Evolutionary conservation across 2,113 vertebrate genomes (phyloP), one percentile per base, ranked within the genome.

Genomic region (Cygnus atratus): DNA sequence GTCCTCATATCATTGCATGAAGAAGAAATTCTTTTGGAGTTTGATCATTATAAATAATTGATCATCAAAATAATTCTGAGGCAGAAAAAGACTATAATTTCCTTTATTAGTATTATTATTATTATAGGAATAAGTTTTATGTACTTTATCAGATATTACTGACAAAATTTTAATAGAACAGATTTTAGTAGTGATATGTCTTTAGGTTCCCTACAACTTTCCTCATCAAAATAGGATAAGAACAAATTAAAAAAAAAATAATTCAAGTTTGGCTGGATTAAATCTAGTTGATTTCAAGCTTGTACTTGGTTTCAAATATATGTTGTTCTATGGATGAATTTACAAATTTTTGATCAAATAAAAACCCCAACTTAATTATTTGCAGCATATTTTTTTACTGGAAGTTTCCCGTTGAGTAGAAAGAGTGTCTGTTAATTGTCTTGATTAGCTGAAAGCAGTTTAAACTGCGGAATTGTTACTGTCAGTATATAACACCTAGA

Each of bases 261-360:
- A 50, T 92, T 89, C 46, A 94, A 26, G 24, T 7, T 52, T 52
- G 50, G 46, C 46, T 48, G 46, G 8, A 48, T 48, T 48, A 48
- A 48, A 48, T 22, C 46, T 48, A 48, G 46, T 48, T 48, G 46
- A 48, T 22, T 91, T 89, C 46, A 95, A 26, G 24, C 7, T 52
- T 52, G 50, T 52, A 52, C 50, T 25, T 52, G 50, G 11, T 52
- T 92, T 89, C 46, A 88, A 91, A 81, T 11, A 0, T 66, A 31
- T 62, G 21, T n/a, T 88, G 61, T 37, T 84, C 84, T 88, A 41
- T 37, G 88, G 62, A 92, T 63, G 46, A 88, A 58, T 10, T 54
- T n/a, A 71, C 81, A 10, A 84, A 77, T 81, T 92, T 95, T 81
- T 89, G 1, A 89, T 87, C 76, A 95, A 87, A 91, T 77, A 50